Evolutionary conservation across 2,888 invertebrate genomes (phyloP).

Genomic region (Orthosia cruda): DNA sequence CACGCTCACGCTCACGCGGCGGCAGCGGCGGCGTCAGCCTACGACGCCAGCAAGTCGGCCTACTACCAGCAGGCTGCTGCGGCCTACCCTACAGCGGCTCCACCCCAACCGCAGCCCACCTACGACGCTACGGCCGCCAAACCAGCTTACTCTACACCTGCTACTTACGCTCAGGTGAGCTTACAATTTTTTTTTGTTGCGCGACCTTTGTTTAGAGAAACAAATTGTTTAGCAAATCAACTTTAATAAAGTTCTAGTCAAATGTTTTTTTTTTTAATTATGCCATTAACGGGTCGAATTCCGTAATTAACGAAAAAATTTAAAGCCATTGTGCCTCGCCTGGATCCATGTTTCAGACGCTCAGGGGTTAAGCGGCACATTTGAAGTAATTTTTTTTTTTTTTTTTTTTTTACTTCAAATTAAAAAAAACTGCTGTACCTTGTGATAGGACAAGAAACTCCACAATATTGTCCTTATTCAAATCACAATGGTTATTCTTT

Average conservation of each 20-base stretch:
- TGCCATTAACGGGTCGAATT: no score
- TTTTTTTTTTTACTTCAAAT: no score
- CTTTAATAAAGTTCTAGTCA: no score
- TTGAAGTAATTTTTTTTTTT: no score
- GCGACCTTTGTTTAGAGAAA: background rate
- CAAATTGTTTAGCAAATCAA: background rate
- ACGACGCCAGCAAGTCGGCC: conserved; percentile 96
- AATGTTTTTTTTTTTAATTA: background rate
- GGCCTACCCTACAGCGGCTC: conserved; percentile 92
- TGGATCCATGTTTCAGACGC: no score
- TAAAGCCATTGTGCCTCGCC: no score
- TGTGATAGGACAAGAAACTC: no score
- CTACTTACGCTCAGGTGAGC: conserved; percentile 93
- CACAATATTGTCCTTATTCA: background rate
- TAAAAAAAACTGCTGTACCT: no score
- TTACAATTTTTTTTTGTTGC: conserved; percentile 9
- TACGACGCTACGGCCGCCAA: conserved; percentile 93
- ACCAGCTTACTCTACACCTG: conserved; percentile 94
- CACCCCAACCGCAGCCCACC: conserved; percentile 92
- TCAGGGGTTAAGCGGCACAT: no score
- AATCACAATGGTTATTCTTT: background rate
- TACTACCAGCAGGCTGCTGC: conserved; percentile 96
- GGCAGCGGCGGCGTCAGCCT: conserved; percentile 93
- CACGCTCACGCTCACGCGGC: conserved; percentile 89
- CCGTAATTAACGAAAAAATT: no score